Percentiles rank a stretch among this genome's conserved stretches.
Conservation (phyloP, 2,888 invertebrate genomes). For the Chloromyia formosa region DNA sequence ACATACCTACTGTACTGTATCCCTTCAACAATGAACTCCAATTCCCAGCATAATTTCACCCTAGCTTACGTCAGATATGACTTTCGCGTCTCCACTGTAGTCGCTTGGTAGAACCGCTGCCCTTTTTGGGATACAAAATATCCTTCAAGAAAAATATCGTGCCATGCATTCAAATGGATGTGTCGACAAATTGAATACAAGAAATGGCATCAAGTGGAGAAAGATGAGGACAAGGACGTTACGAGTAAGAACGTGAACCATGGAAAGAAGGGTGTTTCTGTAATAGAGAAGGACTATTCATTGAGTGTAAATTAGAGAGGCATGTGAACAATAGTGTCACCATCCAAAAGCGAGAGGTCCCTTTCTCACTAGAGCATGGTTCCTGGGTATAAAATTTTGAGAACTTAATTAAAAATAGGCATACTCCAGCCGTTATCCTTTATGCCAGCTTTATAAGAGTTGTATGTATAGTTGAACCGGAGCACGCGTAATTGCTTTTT, state of each 20-base stretch:
- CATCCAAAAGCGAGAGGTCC: background rate
- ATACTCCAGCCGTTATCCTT: background rate
- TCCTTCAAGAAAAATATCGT: slow-evolving; percentile 45
- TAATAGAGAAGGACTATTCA: slow-evolving; percentile 9
- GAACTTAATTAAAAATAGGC: slow-evolving; percentile 47
- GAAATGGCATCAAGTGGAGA: slow-evolving; percentile 40
- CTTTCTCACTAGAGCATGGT: too few relatives aligned
- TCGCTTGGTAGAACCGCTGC: background rate
- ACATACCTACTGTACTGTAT: background rate
- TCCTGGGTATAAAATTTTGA: slow-evolving; percentile 40
- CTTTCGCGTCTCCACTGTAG: background rate
- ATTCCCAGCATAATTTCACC: slow-evolving; percentile 37
- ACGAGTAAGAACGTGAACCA: background rate
- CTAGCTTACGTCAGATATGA: background rate
- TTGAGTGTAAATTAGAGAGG: slow-evolving; percentile 14
- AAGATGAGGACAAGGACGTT: background rate
- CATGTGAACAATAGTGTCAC: slow-evolving; percentile 14
- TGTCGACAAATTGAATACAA: slow-evolving; percentile 48
- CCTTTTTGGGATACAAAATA: slow-evolving; percentile 19
- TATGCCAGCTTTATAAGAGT: background rate
- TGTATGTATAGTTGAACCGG: slow-evolving; percentile 28
- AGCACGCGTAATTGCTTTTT: slow-evolving; percentile 45
- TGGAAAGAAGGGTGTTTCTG: background rate
- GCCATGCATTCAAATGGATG: slow-evolving; percentile 45
- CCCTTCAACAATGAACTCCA: slow-evolving; percentile 17